Conservation (phyloP, 2,113 vertebrate genomes). For the Todiramphus saurophagus region DNA sequence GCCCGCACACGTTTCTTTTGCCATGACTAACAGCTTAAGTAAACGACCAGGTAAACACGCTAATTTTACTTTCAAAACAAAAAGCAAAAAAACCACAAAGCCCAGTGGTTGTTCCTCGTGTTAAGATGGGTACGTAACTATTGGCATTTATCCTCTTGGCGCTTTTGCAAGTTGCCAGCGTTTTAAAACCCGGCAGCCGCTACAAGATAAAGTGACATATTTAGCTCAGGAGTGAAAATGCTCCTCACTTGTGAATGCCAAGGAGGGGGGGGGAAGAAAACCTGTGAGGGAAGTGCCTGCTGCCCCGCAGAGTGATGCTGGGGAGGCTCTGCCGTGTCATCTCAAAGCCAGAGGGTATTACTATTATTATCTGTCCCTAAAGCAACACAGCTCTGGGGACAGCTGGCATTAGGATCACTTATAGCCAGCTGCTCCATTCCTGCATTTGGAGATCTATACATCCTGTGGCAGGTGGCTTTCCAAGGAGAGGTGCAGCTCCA, state of each 20-base stretch:
- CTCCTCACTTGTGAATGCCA: not conserved
- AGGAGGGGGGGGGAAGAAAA: not conserved
- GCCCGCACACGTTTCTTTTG: not conserved
- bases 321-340: fast-evolving
- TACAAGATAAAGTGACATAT: not conserved
- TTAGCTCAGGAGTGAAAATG: not conserved
- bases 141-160: not conserved
- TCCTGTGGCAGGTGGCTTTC: not conserved
- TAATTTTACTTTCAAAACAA: constrained; percentile 40
- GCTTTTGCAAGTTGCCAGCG: not conserved
- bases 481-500: not conserved
- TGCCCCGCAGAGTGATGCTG: not conserved
- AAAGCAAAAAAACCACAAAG: not conserved
- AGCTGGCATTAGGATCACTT: not conserved
- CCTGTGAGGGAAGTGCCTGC: not conserved
- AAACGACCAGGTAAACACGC: not conserved
- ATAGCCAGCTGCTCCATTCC: not conserved
- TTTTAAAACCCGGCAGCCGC: not conserved
- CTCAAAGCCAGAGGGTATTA: fast-evolving
- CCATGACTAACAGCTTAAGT: not conserved
- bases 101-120: not conserved
- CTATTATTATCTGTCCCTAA: not conserved
- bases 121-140: not conserved
- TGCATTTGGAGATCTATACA: not conserved
- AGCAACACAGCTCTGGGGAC: not conserved